These are phyloP conservation scores for Tapirus indicus DNA, from an alignment of 2,797 vertebrate genomes.

Conservation along the genomic window DNA sequence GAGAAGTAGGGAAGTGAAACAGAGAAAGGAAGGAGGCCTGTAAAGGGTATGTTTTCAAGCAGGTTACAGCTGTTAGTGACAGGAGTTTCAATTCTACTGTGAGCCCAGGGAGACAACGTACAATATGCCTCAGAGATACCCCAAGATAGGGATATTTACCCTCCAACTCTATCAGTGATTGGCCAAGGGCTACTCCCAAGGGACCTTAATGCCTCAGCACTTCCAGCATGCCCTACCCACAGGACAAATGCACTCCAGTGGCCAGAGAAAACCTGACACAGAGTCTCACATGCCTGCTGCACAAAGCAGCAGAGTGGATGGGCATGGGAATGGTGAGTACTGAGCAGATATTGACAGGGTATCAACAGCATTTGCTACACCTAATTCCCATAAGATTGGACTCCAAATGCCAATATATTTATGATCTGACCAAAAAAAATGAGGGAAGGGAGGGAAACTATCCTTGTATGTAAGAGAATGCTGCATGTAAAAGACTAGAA, in stretches of 20 bases:
- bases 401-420: neutral
- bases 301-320: neutral
- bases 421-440: neutral
- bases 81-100: neutral
- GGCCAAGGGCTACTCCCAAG: neutral
- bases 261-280: neutral
- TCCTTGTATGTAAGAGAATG: neutral
- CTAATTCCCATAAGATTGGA: neutral
- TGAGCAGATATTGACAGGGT: neutral
- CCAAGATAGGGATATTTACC: neutral
- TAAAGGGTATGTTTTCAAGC: neutral
- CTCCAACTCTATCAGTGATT: neutral
- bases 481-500: neutral
- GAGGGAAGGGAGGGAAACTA: neutral
- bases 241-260: neutral
- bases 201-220: neutral
- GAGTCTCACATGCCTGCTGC: no score
- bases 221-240: neutral
- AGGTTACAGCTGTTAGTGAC: neutral
- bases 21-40: neutral
- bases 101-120: neutral
- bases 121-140: neutral
- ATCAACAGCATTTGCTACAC: neutral
- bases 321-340: neutral
- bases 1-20: neutral